phyloP scores from a whole-genome alignment of 1,140 invertebrate genomes.

The Caerostris darwini region DNA sequence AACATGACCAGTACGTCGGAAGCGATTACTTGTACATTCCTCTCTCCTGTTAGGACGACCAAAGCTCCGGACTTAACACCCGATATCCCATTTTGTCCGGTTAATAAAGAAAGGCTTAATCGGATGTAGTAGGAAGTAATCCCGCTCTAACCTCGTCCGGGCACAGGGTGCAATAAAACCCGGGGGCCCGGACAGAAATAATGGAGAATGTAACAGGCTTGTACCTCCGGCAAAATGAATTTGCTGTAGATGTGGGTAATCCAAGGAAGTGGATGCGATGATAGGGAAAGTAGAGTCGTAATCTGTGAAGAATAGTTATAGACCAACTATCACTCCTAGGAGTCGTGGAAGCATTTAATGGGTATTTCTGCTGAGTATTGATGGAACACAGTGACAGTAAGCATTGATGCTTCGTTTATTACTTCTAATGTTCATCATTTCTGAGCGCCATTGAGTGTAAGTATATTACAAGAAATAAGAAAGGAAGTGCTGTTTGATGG shows the following conservation, averaged over 20 bases:
- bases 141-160: slow-evolving; percentile 12
- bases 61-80: slow-evolving; percentile 63
- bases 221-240: slow-evolving; percentile 48
- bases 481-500: too few relatives aligned
- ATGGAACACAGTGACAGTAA: neutral
- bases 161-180: neutral
- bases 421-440: neutral
- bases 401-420: neutral
- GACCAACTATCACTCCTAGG: neutral
- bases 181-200: neutral
- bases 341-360: neutral
- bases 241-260: slow-evolving; percentile 51
- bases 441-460: neutral
- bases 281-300: slow-evolving; percentile 46
- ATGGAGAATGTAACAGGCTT: neutral
- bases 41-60: slow-evolving; percentile 9
- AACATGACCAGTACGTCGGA: slow-evolving; percentile 23
- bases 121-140: slow-evolving; percentile 69
- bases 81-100: slow-evolving; percentile 66
- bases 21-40: slow-evolving; percentile 53
- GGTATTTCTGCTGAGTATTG: neutral
- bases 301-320: neutral
- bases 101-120: slow-evolving; percentile 74
- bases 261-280: slow-evolving; percentile 37
- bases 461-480: neutral